Evolutionary conservation across 2,113 vertebrate species (phyloP).

Genomic region (Apaloderma vittatum): DNA sequence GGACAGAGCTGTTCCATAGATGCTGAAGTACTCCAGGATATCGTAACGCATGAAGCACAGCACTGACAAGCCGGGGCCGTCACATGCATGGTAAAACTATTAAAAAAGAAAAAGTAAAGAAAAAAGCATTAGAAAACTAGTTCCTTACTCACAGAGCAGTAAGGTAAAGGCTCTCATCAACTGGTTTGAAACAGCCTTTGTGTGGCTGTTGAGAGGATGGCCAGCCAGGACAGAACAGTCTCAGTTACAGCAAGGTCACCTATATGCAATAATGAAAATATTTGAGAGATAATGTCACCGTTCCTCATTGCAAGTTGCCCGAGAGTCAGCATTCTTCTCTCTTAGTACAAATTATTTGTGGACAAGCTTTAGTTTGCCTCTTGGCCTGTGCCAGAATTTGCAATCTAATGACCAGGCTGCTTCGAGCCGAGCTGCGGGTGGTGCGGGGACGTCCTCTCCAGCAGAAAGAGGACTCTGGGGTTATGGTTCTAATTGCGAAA

Average conservation of each 20-base stretch:
- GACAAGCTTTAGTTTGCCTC: not conserved
- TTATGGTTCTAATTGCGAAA: slow-evolving; percentile 45
- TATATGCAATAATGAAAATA: not conserved
- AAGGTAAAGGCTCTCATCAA: not conserved
- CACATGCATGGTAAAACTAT: slow-evolving; percentile 86
- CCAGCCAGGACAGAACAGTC: not conserved
- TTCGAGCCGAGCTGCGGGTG: not conserved
- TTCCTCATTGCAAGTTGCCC: not conserved
- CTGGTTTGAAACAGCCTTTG: not conserved
- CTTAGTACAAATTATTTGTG: not conserved
- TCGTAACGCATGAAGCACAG: slow-evolving; percentile 94
- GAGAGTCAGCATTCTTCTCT: slow-evolving; percentile 11
- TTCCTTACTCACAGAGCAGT: not conserved
- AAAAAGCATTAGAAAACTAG: not conserved
- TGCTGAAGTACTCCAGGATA: slow-evolving; percentile 93
- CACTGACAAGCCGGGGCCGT: slow-evolving; percentile 88
- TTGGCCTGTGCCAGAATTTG: not conserved
- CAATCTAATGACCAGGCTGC: slow-evolving; percentile 21
- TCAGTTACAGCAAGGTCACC: not conserved
- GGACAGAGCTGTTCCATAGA: slow-evolving; percentile 92
- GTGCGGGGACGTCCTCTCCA: not conserved
- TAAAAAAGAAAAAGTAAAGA: not conserved
- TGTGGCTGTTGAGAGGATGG: not conserved
- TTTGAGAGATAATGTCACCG: not conserved
- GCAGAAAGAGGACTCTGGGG: not conserved